phyloP scores from a whole-genome alignment of 1,140 invertebrate genomes.

The Drosophila erecta region DNA sequence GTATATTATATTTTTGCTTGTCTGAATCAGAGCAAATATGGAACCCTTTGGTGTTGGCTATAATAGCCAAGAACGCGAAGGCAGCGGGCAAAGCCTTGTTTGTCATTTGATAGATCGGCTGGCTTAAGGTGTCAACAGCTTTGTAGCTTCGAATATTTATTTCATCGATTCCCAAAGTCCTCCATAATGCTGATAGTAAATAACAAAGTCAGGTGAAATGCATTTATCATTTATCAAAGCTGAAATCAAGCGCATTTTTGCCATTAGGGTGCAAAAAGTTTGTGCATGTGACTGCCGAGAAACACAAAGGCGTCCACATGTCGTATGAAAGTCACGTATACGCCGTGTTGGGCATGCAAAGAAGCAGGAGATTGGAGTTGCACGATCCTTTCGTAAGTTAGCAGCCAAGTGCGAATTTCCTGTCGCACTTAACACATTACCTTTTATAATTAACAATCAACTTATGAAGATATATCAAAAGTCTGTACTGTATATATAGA shows the following conservation, averaged over 20 bases:
- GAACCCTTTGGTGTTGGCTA: constrained; percentile 13
- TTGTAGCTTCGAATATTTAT: constrained; percentile 42
- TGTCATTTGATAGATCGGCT: constrained; percentile 68
- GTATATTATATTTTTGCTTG: constrained; percentile 2
- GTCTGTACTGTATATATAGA: background rate
- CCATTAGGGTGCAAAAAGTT: constrained; percentile 11
- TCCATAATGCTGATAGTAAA: constrained; percentile 56
- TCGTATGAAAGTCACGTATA: constrained; percentile 59
- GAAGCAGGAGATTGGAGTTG: background rate
- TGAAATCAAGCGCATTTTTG: constrained; percentile 23
- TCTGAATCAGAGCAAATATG: constrained; percentile 17
- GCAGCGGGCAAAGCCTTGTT: constrained; percentile 42
- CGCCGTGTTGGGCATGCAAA: constrained; percentile 42
- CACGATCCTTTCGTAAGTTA: constrained; percentile 44
- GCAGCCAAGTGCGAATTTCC: constrained; percentile 50
- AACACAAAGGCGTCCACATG: constrained; percentile 15
- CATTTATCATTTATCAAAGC: constrained; percentile 58
- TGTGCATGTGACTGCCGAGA: constrained; percentile 28
- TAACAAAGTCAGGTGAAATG: constrained; percentile 52
- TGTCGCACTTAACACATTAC: constrained; percentile 31
- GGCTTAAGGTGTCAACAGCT: constrained; percentile 29
- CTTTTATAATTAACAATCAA: constrained; percentile 37
- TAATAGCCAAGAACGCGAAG: constrained; percentile 12
- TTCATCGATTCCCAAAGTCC: constrained; percentile 43
- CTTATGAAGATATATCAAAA: constrained; percentile 18